phyloP scores from a whole-genome alignment of 1,140 invertebrate species.

The Drosophila persimilis region DNA sequence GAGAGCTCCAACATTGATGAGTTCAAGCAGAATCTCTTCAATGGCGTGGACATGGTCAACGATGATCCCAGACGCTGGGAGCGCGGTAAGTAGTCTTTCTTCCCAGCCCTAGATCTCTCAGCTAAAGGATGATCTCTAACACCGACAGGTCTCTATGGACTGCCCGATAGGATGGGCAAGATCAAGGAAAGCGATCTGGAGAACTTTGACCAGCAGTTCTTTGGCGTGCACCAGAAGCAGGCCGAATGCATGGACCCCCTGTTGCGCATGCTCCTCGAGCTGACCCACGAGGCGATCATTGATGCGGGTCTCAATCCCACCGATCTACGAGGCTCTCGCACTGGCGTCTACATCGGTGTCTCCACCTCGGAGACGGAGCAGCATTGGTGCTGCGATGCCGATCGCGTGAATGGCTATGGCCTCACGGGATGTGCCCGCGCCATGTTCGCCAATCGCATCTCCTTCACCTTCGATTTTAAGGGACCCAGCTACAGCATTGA shows the following conservation, averaged over 20 bases:
- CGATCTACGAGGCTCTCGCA: constrained; percentile 91
- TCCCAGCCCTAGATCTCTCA: background rate
- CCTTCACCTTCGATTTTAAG: constrained; percentile 96
- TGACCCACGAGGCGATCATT: constrained; percentile 96
- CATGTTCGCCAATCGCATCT: constrained; percentile 98
- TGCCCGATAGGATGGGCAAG: constrained; percentile 94
- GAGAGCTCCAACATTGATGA: constrained; percentile 94
- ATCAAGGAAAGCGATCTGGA: constrained; percentile 94
- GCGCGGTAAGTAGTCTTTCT: constrained; percentile 74
- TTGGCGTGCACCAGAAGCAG: constrained; percentile 96
- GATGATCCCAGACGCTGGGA: constrained; percentile 93
- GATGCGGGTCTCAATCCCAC: constrained; percentile 95
- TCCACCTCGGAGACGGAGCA: constrained; percentile 94
- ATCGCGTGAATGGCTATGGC: constrained; percentile 94
- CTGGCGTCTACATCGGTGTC: constrained; percentile 95
- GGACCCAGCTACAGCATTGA: constrained; percentile 96
- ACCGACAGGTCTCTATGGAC: constrained; percentile 86
- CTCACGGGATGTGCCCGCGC: constrained; percentile 95
- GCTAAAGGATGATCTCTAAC: background rate
- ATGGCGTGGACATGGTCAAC: constrained; percentile 94
- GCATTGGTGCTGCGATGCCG: constrained; percentile 89
- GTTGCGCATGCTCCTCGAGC: constrained; percentile 94
- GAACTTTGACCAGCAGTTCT: constrained; percentile 96
- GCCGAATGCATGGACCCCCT: constrained; percentile 98
- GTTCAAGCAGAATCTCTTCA: constrained; percentile 93